Conservation (phyloP, 2,797 vertebrate genomes). For the Scomberomorus guttatus region DNA sequence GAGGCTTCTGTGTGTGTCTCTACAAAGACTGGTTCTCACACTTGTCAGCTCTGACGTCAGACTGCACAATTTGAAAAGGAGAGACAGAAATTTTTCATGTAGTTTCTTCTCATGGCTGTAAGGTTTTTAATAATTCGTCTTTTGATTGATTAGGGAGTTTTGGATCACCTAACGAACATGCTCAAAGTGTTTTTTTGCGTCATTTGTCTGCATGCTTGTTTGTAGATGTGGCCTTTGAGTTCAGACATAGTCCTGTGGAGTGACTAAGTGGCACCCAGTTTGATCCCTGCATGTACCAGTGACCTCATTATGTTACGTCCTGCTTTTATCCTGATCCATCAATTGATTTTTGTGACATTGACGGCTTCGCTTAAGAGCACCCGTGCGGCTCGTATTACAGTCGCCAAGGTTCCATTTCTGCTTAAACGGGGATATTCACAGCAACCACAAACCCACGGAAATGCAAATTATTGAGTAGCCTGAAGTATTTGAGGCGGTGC, state of each 20-base stretch:
- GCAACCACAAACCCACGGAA: slow-evolving; percentile 23
- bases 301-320: slow-evolving; percentile 43
- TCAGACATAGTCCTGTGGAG: not conserved
- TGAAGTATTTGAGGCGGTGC: slow-evolving; percentile 33
- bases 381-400: slow-evolving; percentile 2
- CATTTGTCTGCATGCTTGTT: not conserved
- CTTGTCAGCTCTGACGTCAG: slow-evolving; percentile 29
- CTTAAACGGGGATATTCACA: slow-evolving; percentile 30
- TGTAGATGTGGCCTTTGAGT: not conserved
- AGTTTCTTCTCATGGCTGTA: not conserved
- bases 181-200: not conserved
- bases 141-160: not conserved
- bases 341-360: slow-evolving; percentile 47
- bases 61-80: not conserved
- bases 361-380: slow-evolving; percentile 30
- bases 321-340: slow-evolving; percentile 53
- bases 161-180: not conserved
- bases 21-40: slow-evolving; percentile 36
- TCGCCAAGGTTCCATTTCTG: slow-evolving; percentile 12
- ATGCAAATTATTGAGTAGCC: slow-evolving; percentile 40
- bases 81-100: not conserved
- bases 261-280: slow-evolving; percentile 23
- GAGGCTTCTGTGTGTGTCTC: slow-evolving; percentile 18
- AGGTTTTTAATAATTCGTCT: not conserved
- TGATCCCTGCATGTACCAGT: slow-evolving; percentile 34